A percentile compares a stretch with the other conserved stretches of the same genome.
Evolutionary conservation across 1,140 invertebrate species (phyloP).

Genomic region (Drosophila carrolli): DNA sequence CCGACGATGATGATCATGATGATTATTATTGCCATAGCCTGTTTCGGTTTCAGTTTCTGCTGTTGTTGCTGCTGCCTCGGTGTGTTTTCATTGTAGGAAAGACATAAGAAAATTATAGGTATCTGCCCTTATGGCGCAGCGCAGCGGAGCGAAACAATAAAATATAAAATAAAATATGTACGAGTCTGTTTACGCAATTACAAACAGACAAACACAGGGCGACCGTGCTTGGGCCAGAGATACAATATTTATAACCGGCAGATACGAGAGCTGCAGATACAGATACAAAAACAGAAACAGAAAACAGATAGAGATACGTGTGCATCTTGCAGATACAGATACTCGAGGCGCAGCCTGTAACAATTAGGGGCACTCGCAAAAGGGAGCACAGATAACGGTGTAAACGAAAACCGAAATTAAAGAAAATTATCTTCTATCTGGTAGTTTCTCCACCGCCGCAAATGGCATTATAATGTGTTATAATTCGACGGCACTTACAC

Average conservation of each 20-base stretch:
- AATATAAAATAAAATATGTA: conserved; percentile 84
- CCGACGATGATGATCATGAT: conserved; percentile 46
- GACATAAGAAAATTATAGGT: conserved; percentile 84
- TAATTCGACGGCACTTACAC: conserved; percentile 53
- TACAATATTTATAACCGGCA: conserved; percentile 75
- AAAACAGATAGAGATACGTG: conserved; percentile 2
- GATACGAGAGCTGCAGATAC: conserved; percentile 41
- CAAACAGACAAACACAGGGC: conserved; percentile 61
- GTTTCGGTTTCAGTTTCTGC: conserved; percentile 43
- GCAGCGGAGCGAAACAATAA: conserved; percentile 84
- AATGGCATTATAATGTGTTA: conserved; percentile 71
- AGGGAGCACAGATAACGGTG: conserved; percentile 30
- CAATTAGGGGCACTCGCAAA: conserved; percentile 61
- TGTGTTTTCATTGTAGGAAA: conserved; percentile 78
- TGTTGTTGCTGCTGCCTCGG: conserved; percentile 29
- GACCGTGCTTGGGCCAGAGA: conserved; percentile 25
- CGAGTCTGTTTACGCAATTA: conserved; percentile 82
- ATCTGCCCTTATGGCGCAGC: conserved; percentile 83
- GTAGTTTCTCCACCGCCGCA: conserved; percentile 36
- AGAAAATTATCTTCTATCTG: conserved; percentile 61
- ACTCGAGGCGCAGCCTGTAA: conserved; percentile 40
- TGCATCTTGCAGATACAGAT: conserved; percentile 71
- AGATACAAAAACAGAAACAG: neutral
- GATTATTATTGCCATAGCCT: conserved; percentile 50
- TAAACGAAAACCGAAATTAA: conserved; percentile 58